A percentile compares a stretch with the other conserved stretches of the same genome.
phyloP scores from a whole-genome alignment of 1,140 invertebrate species.

The Habropoda laboriosa region DNA sequence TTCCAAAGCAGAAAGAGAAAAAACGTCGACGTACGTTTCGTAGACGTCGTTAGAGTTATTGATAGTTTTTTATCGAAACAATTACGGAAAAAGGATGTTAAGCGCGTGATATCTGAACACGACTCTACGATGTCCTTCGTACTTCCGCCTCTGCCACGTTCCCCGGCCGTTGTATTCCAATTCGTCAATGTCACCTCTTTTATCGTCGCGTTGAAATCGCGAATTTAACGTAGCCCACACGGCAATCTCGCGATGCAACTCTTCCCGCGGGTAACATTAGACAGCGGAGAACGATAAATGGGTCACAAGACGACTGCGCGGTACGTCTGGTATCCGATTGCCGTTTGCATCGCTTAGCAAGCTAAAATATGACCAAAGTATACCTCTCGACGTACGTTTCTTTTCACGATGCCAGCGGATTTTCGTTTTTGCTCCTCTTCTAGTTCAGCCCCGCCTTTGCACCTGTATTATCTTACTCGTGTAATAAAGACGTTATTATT shows the following conservation, averaged over 20 bases:
- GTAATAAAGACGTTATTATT: too few relatives aligned
- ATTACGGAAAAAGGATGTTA: conserved; percentile 31
- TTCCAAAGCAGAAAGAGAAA: too few relatives aligned
- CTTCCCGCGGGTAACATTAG: conserved; percentile 64
- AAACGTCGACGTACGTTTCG: not conserved
- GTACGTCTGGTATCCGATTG: conserved; percentile 64
- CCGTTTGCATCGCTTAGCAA: conserved; percentile 54
- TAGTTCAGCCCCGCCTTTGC: not conserved
- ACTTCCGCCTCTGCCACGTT: conserved; percentile 15
- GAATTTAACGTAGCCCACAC: conserved; percentile 55
- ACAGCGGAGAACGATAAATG: conserved; percentile 68
- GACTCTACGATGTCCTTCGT: conserved; percentile 30
- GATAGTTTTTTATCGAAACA: conserved; percentile 15
- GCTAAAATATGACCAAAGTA: conserved; percentile 56
- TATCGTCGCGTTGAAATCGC: conserved; percentile 45
- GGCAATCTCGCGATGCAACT: conserved; percentile 51
- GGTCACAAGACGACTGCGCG: conserved; percentile 66
- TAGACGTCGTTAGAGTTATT: not conserved
- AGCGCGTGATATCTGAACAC: conserved; percentile 6
- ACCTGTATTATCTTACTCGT: too few relatives aligned
- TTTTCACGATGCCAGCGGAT: not conserved
- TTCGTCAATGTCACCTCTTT: conserved; percentile 54
- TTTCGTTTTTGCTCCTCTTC: not conserved
- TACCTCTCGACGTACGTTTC: not conserved
- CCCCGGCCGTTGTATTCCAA: not conserved